Conservation (phyloP, 1,140 invertebrate species). For the Lucilia sericata region DNA sequence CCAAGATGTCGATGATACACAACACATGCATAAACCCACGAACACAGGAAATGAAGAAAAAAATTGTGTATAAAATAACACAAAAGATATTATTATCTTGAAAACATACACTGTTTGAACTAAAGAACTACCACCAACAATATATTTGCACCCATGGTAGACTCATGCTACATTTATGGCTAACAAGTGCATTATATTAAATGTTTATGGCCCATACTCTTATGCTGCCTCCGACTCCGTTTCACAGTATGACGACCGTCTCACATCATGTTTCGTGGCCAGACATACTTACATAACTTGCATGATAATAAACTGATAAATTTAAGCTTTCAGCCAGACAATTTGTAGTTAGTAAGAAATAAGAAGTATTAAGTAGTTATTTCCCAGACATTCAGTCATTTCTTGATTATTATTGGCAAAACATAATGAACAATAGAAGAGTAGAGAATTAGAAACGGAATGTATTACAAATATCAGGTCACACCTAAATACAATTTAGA, state of each 20-base stretch:
- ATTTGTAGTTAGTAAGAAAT: background rate
- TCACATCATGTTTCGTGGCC: background rate
- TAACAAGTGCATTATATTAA: slow-evolving; percentile 35
- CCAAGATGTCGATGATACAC: slow-evolving; percentile 13
- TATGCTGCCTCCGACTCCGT: background rate
- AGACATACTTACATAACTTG: slow-evolving; percentile 19
- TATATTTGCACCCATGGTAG: background rate
- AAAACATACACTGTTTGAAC: background rate
- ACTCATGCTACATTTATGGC: background rate
- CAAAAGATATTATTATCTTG: slow-evolving; percentile 25
- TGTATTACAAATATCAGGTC: slow-evolving; percentile 39
- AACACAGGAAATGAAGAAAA: background rate
- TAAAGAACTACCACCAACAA: background rate
- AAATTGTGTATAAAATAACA: background rate
- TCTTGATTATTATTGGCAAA: background rate
- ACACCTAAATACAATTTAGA: slow-evolving; percentile 43
- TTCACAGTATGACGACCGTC: background rate
- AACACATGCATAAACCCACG: background rate
- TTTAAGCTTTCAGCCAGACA: slow-evolving; percentile 25
- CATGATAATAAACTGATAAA: slow-evolving; percentile 29
- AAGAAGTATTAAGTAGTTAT: background rate
- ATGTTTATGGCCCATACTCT: slow-evolving; percentile 16
- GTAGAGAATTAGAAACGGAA: slow-evolving; percentile 19
- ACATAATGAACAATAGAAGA: background rate
- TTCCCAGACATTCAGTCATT: slow-evolving; percentile 17